phyloP scores from a whole-genome alignment of 2,888 invertebrate genomes.

The Thelaira solivaga region DNA sequence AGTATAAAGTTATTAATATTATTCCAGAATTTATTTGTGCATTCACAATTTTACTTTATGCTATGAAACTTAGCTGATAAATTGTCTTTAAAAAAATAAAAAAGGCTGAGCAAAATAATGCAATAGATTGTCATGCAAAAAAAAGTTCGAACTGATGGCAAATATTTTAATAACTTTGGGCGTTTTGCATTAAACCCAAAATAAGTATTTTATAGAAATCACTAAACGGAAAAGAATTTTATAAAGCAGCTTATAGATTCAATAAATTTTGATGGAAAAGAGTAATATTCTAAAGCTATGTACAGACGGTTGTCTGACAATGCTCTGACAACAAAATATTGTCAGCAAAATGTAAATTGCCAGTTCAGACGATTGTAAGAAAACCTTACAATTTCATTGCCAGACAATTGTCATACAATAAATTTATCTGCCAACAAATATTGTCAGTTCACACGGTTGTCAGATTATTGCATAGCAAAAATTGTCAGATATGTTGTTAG shows the following conservation, averaged over 20 bases:
- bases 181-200: not conserved
- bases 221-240: not conserved
- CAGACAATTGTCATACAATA: no score
- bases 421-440: no score
- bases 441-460: no score
- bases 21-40: slow-evolving; percentile 12
- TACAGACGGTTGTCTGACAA: no score
- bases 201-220: not conserved
- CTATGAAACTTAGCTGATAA: slow-evolving; percentile 14
- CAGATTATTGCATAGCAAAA: no score
- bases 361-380: no score
- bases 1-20: slow-evolving; percentile 43
- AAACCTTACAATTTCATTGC: no score
- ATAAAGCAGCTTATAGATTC: not conserved
- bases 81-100: not conserved
- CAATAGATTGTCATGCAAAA: not conserved
- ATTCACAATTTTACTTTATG: slow-evolving; percentile 20
- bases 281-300: no score
- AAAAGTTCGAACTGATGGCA: slow-evolving; percentile 10
- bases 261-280: not conserved
- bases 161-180: slow-evolving; percentile 26
- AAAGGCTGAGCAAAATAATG: slow-evolving; percentile 3
- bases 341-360: no score
- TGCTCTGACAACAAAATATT: no score
- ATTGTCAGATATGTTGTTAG: no score